phyloP scores from a whole-genome alignment of 2,113 vertebrate genomes.

The Uropsilus gracilis region DNA sequence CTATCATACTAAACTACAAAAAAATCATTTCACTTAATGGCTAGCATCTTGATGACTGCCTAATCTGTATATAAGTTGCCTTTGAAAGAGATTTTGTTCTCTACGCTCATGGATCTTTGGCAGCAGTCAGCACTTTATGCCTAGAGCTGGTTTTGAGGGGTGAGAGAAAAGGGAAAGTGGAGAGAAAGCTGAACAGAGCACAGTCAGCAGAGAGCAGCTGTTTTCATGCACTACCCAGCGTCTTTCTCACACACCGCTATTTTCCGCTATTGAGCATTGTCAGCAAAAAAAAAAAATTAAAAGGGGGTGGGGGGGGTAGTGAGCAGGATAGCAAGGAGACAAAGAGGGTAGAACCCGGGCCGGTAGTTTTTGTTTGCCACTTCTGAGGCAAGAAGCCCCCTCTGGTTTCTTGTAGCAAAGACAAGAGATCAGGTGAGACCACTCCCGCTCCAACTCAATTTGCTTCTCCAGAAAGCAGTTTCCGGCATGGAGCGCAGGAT shows the following conservation, averaged over 20 bases:
- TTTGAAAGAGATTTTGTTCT: conserved; percentile 62
- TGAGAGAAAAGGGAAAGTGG: not conserved
- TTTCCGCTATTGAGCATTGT: conserved; percentile 60
- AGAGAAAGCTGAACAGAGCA: conserved; percentile 39
- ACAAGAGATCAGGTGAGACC: conserved; percentile 68
- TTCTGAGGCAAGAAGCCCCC: conserved; percentile 42
- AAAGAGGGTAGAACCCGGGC: not conserved
- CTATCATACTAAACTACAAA: conserved; percentile 46
- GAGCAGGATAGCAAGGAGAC: not conserved
- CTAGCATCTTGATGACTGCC: conserved; percentile 52
- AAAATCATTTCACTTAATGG: conserved; percentile 64
- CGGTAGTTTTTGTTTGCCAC: conserved; percentile 49
- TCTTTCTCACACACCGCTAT: conserved; percentile 63
- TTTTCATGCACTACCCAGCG: conserved; percentile 16
- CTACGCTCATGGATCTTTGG: conserved; percentile 43
- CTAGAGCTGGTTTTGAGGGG: not conserved
- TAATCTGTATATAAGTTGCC: conserved; percentile 43
- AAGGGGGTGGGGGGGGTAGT: not conserved
- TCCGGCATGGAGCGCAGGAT: conserved; percentile 34
- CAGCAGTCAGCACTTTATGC: conserved; percentile 56
- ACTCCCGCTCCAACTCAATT: conserved; percentile 49
- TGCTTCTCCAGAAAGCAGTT: conserved; percentile 67
- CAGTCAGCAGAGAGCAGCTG: conserved; percentile 64
- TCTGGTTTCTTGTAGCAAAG: not conserved
- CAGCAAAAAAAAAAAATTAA: conserved; percentile 60